Conservation (phyloP, 2,797 vertebrate species). For the Chlorospingus flavigularis region DNA sequence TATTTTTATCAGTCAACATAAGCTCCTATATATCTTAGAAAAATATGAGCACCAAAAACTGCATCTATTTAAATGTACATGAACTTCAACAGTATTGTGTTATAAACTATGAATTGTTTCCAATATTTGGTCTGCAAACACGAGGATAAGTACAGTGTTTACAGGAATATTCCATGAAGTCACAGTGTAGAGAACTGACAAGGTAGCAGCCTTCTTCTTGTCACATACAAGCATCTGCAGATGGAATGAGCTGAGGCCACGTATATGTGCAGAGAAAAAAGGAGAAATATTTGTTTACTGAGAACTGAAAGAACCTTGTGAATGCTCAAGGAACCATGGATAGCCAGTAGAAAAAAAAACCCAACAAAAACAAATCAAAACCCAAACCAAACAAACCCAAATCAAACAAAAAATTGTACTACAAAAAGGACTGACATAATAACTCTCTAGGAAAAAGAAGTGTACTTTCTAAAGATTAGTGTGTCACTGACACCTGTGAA, state of each 20-base stretch:
- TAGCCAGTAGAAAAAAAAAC: neutral
- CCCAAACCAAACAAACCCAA: neutral
- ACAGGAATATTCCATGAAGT: neutral
- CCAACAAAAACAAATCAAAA: neutral
- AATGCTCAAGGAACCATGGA: neutral
- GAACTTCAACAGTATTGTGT: neutral
- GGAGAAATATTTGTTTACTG: neutral
- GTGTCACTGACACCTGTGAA: neutral
- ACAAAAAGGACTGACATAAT: neutral
- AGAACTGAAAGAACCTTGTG: neutral
- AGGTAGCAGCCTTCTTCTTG: neutral
- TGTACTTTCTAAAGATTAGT: neutral
- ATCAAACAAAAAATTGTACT: neutral
- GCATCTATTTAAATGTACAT: neutral
- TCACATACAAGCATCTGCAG: neutral
- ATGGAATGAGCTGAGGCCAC: neutral
- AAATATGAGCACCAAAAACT: neutral
- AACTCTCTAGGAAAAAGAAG: neutral
- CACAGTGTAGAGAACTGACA: neutral
- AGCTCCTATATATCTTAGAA: neutral
- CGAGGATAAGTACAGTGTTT: neutral
- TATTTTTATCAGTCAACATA: neutral
- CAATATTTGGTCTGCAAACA: neutral
- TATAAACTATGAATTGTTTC: neutral
- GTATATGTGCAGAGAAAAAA: neutral